Evolutionary conservation across 1,140 invertebrate genomes (phyloP).

Genomic region (Zeugodacus cucurbitae): DNA sequence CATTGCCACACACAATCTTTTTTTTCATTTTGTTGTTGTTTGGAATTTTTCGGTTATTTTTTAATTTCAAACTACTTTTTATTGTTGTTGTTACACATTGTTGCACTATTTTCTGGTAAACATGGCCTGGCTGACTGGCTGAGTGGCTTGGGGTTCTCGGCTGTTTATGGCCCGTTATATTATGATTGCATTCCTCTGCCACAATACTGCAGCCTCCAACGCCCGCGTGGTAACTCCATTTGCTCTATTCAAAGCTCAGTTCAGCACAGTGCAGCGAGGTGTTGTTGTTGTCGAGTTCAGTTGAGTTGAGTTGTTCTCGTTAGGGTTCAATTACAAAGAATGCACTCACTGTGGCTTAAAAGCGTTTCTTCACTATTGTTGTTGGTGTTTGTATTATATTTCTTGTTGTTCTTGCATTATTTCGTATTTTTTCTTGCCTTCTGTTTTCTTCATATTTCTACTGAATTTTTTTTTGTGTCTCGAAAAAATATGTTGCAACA

Average conservation of each 20-base stretch:
- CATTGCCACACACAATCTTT: background rate
- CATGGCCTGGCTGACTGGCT: background rate
- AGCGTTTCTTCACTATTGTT: background rate
- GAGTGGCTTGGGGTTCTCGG: background rate
- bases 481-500: background rate
- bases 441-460: no score
- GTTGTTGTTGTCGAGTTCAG: background rate
- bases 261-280: no score
- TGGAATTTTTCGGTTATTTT: background rate
- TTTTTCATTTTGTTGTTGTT: background rate
- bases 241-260: background rate
- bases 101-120: background rate
- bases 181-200: slow-evolving; percentile 32
- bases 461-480: background rate
- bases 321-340: slow-evolving; percentile 28
- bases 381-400: background rate
- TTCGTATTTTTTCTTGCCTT: background rate
- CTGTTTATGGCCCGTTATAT: slow-evolving; percentile 21
- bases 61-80: no score
- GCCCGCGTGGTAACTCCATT: background rate
- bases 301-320: slow-evolving; percentile 4
- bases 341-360: background rate
- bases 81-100: background rate
- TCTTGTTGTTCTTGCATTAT: background rate
- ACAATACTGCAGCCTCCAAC: background rate